phyloP scores from a whole-genome alignment of 1,140 invertebrate species.

The Orius insidiosus region DNA sequence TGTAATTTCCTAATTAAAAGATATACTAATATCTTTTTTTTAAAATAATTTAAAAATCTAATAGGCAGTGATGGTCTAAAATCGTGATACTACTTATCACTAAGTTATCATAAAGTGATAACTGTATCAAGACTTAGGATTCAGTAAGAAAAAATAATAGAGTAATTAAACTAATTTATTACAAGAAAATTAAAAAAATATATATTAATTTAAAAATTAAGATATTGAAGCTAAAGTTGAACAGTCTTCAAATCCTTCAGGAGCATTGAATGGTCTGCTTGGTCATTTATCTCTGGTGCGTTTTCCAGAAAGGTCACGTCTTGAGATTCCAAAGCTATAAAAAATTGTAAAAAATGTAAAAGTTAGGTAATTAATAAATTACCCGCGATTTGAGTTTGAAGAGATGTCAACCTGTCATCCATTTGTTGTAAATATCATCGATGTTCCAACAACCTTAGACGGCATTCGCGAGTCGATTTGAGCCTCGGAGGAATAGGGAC shows the following conservation, averaged over 20 bases:
- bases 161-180: no score
- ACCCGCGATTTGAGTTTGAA: slow-evolving; percentile 63
- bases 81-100: no score
- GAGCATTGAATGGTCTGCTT: slow-evolving; percentile 38
- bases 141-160: no score
- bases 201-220: no score
- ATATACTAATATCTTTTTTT: no score
- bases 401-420: slow-evolving; percentile 47
- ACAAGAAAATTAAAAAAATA: no score
- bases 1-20: no score
- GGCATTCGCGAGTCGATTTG: slow-evolving; percentile 63
- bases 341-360: slow-evolving; percentile 16
- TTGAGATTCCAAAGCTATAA: slow-evolving; percentile 31
- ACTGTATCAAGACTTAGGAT: no score
- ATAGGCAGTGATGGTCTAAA: no score
- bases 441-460: slow-evolving; percentile 62
- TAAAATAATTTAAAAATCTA: no score
- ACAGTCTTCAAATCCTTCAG: slow-evolving; percentile 34
- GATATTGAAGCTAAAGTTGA: slow-evolving; percentile 27
- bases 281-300: slow-evolving; percentile 25
- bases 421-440: slow-evolving; percentile 53
- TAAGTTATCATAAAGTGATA: no score
- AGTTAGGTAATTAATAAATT: slow-evolving; percentile 9
- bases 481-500: slow-evolving; percentile 56
- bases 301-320: slow-evolving; percentile 25